Base-by-base conservation (phyloP, 2,113 vertebrate species). In the Melanocharis versteri region DNA sequence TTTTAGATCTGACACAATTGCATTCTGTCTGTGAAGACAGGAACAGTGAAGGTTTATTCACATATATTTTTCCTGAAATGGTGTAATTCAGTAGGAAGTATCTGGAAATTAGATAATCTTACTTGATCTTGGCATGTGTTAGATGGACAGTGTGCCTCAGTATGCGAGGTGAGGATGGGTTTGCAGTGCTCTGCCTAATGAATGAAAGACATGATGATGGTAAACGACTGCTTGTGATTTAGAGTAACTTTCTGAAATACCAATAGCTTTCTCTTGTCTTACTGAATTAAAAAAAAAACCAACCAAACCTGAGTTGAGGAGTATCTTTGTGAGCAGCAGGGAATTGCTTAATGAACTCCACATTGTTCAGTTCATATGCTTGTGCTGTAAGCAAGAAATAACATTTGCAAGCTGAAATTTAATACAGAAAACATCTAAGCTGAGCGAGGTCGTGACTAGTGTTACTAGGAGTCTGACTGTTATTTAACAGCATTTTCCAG, bases 161-260 rank as follows among this genome's bases (percentile, higher is more conserved):
- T 42, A 15, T 1, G 2, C 1, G 3, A 57, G 35, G 21, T 61
- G 24, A 51, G 37, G 54, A 42, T 1, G 3, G n/a, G 50, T 48
- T 54, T 62, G 28, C 47, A 53, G 28, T 39, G 33, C 19, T 30
- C n/a, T 93, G 33, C 15, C 21, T 44, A 44, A 42, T 23, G 15
- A 13, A 31, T 87, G 15, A 37, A 86, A 80, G 42, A n/a, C 10
- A 31, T 28, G 17, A 21, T 79, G 48, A 40, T 48, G 42, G 30
- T 33, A 45, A 77, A 40, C 11, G 40, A 28, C 14, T 68, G 42
- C n/a, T 71, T 75, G 57, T 35, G 44, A 40, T 66, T 76, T 76
- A 57, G 51, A 86, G 21, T 53, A 53, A 50, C 17, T 68, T 72
- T 58, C 18, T 68, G 47, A 24, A 71, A 56, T 51, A 61, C 24